Evolutionary conservation across 2,888 invertebrate species (phyloP).

Genomic region (Anarsia innoxiella): DNA sequence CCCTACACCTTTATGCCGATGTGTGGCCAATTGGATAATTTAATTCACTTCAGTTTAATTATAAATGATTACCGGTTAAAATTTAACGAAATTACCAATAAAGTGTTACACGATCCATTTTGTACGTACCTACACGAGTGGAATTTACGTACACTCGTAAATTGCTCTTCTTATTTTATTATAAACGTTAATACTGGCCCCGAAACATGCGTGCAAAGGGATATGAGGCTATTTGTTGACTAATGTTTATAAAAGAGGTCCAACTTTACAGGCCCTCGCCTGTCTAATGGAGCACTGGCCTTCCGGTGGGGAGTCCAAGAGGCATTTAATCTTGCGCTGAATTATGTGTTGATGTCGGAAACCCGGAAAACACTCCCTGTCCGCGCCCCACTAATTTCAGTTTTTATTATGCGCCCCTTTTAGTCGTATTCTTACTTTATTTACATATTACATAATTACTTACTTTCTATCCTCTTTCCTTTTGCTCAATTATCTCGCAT

Average conservation of each 20-base stretch:
- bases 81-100: too few species aligned
- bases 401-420: conserved; percentile 50
- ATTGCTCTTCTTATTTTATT: neutral
- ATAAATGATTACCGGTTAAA: too few species aligned
- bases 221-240: conserved; percentile 18
- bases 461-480: neutral
- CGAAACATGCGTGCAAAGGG: conserved; percentile 3
- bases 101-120: too few species aligned
- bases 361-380: conserved; percentile 58
- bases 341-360: conserved; percentile 67
- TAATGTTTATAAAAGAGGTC: conserved; percentile 36
- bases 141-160: too few species aligned
- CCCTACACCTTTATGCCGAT: too few species aligned
- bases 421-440: conserved; percentile 34
- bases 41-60: too few species aligned
- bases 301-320: conserved; percentile 60
- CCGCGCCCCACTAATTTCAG: conserved; percentile 53
- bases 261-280: conserved; percentile 38
- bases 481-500: neutral
- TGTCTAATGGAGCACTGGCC: conserved; percentile 58
- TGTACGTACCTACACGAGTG: too few species aligned
- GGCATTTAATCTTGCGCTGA: conserved; percentile 69
- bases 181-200: neutral
- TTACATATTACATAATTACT: conserved; percentile 11
- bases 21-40: too few species aligned